Evolutionary conservation across 2,888 invertebrate genomes (phyloP).

Genomic region (Drosophila anceps): DNA sequence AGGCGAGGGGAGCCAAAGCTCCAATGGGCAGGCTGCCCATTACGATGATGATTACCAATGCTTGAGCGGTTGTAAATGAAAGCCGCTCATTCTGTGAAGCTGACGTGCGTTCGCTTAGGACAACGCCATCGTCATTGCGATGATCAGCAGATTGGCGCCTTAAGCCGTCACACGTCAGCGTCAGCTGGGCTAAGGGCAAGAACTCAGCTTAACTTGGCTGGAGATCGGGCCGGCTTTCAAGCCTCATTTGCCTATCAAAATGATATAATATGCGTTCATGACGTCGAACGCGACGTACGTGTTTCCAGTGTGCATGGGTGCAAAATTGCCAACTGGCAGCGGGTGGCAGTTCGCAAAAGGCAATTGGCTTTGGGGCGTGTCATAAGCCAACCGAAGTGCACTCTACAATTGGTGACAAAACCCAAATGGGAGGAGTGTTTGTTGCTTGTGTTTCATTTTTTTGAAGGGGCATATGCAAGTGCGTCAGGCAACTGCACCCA

Average conservation of each 20-base stretch:
- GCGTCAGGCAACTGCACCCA: slow-evolving; percentile 64
- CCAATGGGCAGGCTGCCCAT: slow-evolving; percentile 29
- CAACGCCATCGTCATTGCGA: slow-evolving; percentile 48
- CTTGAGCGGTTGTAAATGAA: slow-evolving; percentile 47
- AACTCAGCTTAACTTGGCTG: slow-evolving; percentile 32
- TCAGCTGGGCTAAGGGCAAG: slow-evolving; percentile 46
- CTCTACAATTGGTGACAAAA: slow-evolving; percentile 59
- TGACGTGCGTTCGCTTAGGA: slow-evolving; percentile 59
- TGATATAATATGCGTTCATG: slow-evolving; percentile 75
- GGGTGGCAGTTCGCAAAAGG: slow-evolving; percentile 23
- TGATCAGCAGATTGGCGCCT: slow-evolving; percentile 69
- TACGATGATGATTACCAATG: slow-evolving; percentile 45
- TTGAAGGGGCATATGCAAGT: slow-evolving; percentile 23
- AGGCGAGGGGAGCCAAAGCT: background rate
- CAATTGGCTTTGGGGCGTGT: slow-evolving; percentile 46
- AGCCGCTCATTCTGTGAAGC: slow-evolving; percentile 38
- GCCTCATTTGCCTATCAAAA: slow-evolving; percentile 80
- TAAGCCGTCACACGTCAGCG: slow-evolving; percentile 61
- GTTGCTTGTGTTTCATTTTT: background rate
- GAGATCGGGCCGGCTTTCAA: slow-evolving; percentile 61
- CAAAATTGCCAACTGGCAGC: slow-evolving; percentile 30
- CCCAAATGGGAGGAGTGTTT: slow-evolving; percentile 39
- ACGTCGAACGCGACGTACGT: slow-evolving; percentile 67
- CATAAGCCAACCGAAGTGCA: slow-evolving; percentile 58
- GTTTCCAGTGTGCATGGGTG: slow-evolving; percentile 72